Evolutionary conservation across 2,888 invertebrate species (phyloP), one percentile per base, ranked within the genome.

Genomic region (Leptopilina drosophilae): DNA sequence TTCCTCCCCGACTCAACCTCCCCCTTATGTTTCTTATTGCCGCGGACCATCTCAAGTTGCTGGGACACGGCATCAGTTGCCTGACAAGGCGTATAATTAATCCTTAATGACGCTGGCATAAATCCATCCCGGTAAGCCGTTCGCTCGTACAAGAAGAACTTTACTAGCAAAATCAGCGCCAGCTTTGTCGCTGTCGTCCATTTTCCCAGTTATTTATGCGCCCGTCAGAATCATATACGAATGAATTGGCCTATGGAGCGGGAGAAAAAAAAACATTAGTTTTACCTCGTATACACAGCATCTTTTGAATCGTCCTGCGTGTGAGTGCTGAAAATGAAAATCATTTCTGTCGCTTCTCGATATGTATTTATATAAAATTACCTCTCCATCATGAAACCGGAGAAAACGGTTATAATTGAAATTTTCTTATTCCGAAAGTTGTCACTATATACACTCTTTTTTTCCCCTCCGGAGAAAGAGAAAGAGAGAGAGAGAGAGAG

Each of bases 41-140:
- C 84, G 83, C 84, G 83, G 81, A 83, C 85, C 86, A 84, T 85
- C 85, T 82, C 83, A 80, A 78, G 79, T 82, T 82, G 82, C 82
- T 84, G 69, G 80, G 66, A 80, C 46, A 46, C 79, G 85, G 88
- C 89, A 89, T 89, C 89, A 89, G 89, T 88, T 89, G 89, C 81
- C 86, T 89, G 89, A 89, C 89, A 88, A 89, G 89, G 89, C 89
- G 89, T 89, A 89, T 89, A 89, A 89, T 89, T 89, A 89, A 89
- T 89, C 89, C 88, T 88, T 89, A 89, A 89, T 89, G 89, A 89
- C 88, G 89, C 87, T 85, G 87, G 87, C 88, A 89, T 89, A 89
- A 89, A 89, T 89, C 89, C 89, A 89, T 89, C 89, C 85, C 85
- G 84, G 86, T 84, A 84, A 86, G 82, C 86, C 86, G 87, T 86